Evolutionary conservation across 2,113 vertebrate species (phyloP).

Genomic region (Microcebus jonahi): DNA sequence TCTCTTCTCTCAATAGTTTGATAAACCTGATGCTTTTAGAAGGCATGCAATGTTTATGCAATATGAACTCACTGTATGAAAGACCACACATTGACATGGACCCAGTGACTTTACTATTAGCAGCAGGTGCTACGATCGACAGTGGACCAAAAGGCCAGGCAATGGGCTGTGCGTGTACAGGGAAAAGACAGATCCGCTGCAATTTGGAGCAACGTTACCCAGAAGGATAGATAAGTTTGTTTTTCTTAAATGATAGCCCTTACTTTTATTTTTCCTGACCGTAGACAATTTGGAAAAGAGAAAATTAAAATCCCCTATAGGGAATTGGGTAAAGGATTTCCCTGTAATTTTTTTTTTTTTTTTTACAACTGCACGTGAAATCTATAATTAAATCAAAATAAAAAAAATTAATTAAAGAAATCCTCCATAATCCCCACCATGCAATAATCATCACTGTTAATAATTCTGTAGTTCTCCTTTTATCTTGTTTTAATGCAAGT

Average conservation of each 20-base stretch:
- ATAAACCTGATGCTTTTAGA: neutral
- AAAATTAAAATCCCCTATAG: neutral
- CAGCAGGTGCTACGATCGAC: neutral
- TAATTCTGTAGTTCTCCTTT: neutral
- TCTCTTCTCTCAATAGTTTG: neutral
- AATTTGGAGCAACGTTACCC: neutral
- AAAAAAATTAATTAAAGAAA: neutral
- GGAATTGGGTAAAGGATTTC: neutral
- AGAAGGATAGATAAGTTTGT: neutral
- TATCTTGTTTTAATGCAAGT: neutral
- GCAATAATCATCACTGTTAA: neutral
- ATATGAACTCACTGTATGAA: neutral
- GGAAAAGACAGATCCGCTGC: neutral
- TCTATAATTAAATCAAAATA: conserved; percentile 35
- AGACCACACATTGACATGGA: neutral
- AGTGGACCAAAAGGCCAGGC: neutral
- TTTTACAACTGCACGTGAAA: neutral
- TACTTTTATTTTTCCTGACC: neutral
- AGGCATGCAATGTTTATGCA: neutral
- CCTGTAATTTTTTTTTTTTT: neutral
- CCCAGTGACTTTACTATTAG: neutral
- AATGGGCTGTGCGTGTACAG: neutral
- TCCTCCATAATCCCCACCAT: neutral
- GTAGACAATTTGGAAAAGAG: neutral
- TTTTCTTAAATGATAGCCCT: neutral